phyloP scores from a whole-genome alignment of 2,113 vertebrate species.

The Desmodus rotundus region DNA sequence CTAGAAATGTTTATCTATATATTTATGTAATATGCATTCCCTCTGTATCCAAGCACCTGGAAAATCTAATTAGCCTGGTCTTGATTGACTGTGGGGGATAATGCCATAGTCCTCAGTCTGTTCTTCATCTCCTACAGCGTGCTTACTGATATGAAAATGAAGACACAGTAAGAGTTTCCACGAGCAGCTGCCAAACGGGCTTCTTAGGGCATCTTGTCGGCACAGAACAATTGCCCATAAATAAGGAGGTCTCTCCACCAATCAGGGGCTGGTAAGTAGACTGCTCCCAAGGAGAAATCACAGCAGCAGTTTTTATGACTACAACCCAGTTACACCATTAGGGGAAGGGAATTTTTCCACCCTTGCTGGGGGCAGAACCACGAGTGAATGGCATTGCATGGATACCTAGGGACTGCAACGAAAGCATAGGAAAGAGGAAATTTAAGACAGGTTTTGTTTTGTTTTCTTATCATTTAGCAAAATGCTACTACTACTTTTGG shows the following conservation, averaged over 20 bases:
- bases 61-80: constrained; percentile 59
- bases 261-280: neutral
- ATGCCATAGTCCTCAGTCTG: neutral
- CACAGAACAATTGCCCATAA: constrained; percentile 45
- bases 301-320: neutral
- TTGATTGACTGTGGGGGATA: constrained; percentile 43
- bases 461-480: constrained; percentile 25
- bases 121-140: neutral
- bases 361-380: neutral
- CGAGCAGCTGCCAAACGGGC: constrained; percentile 23
- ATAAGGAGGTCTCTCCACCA: constrained; percentile 34
- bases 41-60: constrained; percentile 51
- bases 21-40: constrained; percentile 14
- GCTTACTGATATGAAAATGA: constrained; percentile 51
- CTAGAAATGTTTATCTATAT: constrained; percentile 26
- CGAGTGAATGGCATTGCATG: neutral
- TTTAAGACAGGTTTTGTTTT: neutral
- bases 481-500: neutral
- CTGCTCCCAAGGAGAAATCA: neutral
- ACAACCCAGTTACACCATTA: neutral
- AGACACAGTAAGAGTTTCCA: constrained; percentile 58
- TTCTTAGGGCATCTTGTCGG: constrained; percentile 15
- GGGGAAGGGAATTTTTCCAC: neutral
- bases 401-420: neutral
- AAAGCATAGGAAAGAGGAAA: neutral